Percentiles rank a stretch among this genome's conserved stretches.
These are phyloP conservation scores for Myotis vivesi DNA, from an alignment of 2,797 vertebrate genomes.

Conservation along the genomic window DNA sequence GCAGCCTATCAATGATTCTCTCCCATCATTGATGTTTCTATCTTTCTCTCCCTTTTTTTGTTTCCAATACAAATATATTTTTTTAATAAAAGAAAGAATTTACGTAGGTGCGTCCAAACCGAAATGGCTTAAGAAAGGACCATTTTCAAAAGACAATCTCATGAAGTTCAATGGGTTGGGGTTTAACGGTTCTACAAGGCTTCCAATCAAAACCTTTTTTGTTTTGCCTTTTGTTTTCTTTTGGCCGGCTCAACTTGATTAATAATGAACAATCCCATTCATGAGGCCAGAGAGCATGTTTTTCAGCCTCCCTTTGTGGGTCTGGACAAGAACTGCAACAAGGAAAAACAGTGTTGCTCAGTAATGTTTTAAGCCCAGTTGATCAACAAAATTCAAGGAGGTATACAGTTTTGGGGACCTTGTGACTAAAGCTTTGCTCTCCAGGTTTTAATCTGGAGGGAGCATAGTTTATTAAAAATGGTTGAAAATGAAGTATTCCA, in stretches of 20 bases:
- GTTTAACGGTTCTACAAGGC: background rate
- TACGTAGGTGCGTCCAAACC: background rate
- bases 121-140: background rate
- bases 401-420: constrained; percentile 8
- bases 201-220: background rate
- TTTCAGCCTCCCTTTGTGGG: background rate
- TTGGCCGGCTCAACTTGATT: background rate
- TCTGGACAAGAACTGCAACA: background rate
- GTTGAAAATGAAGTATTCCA: constrained; percentile 6
- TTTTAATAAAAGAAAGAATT: background rate
- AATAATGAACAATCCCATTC: background rate
- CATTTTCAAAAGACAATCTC: background rate
- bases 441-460: constrained; percentile 22
- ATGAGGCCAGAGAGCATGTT: background rate
- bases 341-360: background rate
- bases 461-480: constrained; percentile 29
- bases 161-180: background rate
- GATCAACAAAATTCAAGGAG: constrained; percentile 33
- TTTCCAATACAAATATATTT: no score
- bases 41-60: no score
- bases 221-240: background rate
- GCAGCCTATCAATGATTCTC: no score
- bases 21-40: no score
- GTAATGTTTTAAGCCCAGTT: background rate
- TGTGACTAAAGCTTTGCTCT: constrained; percentile 11